These are phyloP conservation scores for Selene dorsalis DNA, from an alignment of 2,797 vertebrate genomes.

Conservation along the genomic window DNA sequence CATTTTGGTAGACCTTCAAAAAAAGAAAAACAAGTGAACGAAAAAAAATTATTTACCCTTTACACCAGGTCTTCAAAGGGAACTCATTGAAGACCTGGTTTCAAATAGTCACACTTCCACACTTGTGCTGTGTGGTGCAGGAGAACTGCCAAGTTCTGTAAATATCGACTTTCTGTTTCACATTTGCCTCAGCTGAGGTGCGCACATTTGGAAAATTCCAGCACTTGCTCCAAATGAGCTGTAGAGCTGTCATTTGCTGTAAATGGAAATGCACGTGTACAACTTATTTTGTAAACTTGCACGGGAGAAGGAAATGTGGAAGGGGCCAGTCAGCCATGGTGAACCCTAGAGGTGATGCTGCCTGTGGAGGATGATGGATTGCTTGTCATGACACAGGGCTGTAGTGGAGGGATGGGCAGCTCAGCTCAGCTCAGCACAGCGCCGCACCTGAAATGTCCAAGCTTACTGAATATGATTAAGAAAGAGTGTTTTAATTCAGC, in stretches of 20 bases:
- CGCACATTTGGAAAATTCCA: background rate
- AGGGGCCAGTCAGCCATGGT: background rate
- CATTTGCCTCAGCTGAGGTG: slow-evolving; percentile 7
- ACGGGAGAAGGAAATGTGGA: slow-evolving; percentile 15
- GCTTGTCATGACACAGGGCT: slow-evolving; percentile 40
- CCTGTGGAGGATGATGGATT: slow-evolving; percentile 52
- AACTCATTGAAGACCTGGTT: background rate
- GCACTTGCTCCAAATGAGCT: background rate
- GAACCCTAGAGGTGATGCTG: slow-evolving; percentile 42
- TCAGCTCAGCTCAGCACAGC: background rate
- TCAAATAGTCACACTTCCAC: background rate
- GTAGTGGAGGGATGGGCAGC: slow-evolving; percentile 18
- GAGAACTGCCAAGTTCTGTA: background rate
- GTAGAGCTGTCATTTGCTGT: background rate
- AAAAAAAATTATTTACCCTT: background rate
- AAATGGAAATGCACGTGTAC: background rate
- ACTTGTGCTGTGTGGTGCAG: background rate
- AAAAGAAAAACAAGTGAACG: background rate
- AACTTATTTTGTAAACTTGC: slow-evolving; percentile 22
- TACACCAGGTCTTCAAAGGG: background rate
- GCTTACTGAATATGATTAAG: background rate
- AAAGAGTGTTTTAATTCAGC: background rate
- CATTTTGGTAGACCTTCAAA: background rate
- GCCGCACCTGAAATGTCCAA: slow-evolving; percentile 15
- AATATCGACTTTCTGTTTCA: background rate